Evolutionary conservation across 2,888 invertebrate species (phyloP), one percentile per base, ranked within the genome.

Genomic region (Epinotia brunnichana): DNA sequence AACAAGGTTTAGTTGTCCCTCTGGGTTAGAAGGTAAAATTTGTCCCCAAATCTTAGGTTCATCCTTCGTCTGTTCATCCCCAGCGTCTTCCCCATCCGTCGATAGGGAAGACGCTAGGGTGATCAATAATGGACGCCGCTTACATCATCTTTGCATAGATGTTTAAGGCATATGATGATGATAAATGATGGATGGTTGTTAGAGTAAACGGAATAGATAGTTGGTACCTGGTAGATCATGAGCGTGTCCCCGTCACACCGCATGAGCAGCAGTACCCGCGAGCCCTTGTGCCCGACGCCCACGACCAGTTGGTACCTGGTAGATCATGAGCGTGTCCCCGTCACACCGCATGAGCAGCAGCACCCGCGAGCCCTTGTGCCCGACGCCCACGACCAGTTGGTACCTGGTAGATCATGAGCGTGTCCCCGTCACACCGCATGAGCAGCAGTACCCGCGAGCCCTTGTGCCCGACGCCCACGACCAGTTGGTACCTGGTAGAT

Each of bases 331-430:
- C 84, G 97, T 97, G 69, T 96, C 95, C 19, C 77, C 80, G 17
- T 79, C 96, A 95, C 74, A 96, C 68, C 97, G 93, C 77, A 98
- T 95, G 77, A 99, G 90, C 57, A 99, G 91, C 74, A 98, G 88
- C 0, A 98, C 98, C 67, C 98, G 94, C 53, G 95, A 95, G 1
- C 96, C 96, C 80, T 96, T 96, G 81, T 96, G 95, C 0, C 99
- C 99, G 70, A 99, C 91, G 0, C 98, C 98, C 3, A 96, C 96
- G 78, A 98, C 95, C 69, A 97, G 87, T n/a, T n/a, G n/a, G n/a
- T n/a, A n/a, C n/a, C n/a, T n/a, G 98, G 85, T 99, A 99, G 71
- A 99, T 95, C 80, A 98, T 95, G 66, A 99, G 90, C 84, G 97
- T 97, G 69, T 96, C 95, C 19, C 77, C 80, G 17, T 79, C 96